Evolutionary conservation across 2,113 vertebrate genomes (phyloP), one percentile per base, ranked within the genome.

Genomic region (Salvelinus sp.): DNA sequence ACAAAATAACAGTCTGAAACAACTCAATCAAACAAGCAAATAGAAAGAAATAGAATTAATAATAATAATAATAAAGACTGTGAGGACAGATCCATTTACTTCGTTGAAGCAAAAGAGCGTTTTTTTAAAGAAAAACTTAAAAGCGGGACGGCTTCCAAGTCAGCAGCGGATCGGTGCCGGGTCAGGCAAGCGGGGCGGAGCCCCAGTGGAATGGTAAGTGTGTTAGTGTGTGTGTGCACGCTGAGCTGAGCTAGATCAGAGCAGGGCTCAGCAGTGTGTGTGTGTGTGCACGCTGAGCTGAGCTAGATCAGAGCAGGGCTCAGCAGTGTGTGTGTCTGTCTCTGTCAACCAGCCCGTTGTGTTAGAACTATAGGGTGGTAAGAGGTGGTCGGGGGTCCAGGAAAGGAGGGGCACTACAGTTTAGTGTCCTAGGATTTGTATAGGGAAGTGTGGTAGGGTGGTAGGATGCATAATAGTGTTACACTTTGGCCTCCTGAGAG

Each of bases 151-250:
- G 74, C 75, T 88, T 87, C 70, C 73, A 77, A 74, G 84, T 90
- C 85, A 88, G 87, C 86, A 88, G 88, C 86, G 76, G 86, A 68
- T 74, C 79, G 83, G 80, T 85, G 84, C 79, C 83, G 86, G 44
- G 68, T 22, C 38, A 69, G 68, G 9, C 33, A 33, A 33, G 33
- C 82, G 80, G 20, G 20, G 1, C 44, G 68, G 66, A 22, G 63
- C 71, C 85, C 77, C 77, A 62, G 75, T 78, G 83, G 88, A 91
- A 91, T 91, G 84, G 78, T 83, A 81, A 82, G 80, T 44, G 74
- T 68, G 75, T 65, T 0, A 2, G 72, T 38, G 33, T 38, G 33
- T 33, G 7, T 65, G 67, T 54, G 50, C 30, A 4, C 14, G 72
- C 57, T 64, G 73, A 74, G 80, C 74, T 30, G 38, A 67, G 60